Base-by-base conservation (phyloP, 2,113 vertebrate species). In the Hymenochirus boettgeri region DNA sequence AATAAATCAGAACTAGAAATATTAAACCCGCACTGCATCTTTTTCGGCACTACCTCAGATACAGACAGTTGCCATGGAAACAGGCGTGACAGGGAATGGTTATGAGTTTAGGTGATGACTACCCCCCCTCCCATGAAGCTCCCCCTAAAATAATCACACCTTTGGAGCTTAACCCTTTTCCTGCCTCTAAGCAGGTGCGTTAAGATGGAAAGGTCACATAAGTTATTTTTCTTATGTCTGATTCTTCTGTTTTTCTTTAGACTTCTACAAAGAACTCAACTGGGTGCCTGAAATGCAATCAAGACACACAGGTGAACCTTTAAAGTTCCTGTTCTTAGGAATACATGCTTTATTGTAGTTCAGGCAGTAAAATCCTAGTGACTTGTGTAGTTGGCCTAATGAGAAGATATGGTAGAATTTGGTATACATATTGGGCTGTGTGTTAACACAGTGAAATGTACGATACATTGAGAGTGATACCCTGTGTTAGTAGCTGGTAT, bases 231-330 rank as follows among this genome's bases (percentile, higher is more conserved):
- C n/a, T 12, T 23, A 22, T 48, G 2, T 37, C 17, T 35, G 6
- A 9, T 51, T 48, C 50, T 18, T 62, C 19, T 24, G 57, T 39
- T 50, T 18, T 70, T 48, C 45, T 69, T 56, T 67, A 85, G 83
- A 85, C 67, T 85, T 85, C 78, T 85, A 83, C 77, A 85, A 81
- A 79, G 83, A 83, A 70, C 71, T 85, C 74, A 82, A 80, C 71
- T 85, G 83, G 83, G 80, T 81, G 61, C 83, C 83, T 0, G 83
- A 83, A 74, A 79, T 80, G 76, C 81, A 85, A 69, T 79, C 80
- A 70, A 81, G 80, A 65, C 81, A 85, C 78, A 83, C 83, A 85
- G 83, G 83, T 83, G 82, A 74, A 17, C 42, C 21, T 2, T 11
- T 48, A 23, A 48, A n/a, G n/a, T n/a, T n/a, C n/a, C n/a, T n/a